Conservation (phyloP, 1,140 invertebrate species). For the Nylanderia fulva region DNA sequence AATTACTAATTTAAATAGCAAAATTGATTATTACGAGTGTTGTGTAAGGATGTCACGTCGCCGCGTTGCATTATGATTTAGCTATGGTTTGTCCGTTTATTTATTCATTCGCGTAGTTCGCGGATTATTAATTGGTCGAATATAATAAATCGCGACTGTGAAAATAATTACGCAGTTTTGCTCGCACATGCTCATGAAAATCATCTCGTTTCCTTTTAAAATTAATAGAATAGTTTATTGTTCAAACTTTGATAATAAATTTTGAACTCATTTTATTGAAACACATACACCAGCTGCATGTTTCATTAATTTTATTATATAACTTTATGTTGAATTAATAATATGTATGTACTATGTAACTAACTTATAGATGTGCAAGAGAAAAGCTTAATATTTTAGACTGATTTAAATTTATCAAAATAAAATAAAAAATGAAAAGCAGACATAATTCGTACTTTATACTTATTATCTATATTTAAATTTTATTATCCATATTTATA, state of each 20-base stretch:
- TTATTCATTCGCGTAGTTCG: slow-evolving; percentile 25
- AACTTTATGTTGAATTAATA: neutral
- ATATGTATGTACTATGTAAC: neutral
- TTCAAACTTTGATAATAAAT: neutral
- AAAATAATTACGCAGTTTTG: neutral
- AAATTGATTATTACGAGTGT: slow-evolving; percentile 11
- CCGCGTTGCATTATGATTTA: neutral
- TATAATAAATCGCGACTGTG: slow-evolving; percentile 6
- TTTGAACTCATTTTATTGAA: neutral
- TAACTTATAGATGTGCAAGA: no score
- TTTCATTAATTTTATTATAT: neutral
- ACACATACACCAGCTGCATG: neutral
- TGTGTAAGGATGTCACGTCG: neutral
- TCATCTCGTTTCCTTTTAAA: neutral
- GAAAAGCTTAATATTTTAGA: neutral
- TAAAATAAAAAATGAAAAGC: neutral
- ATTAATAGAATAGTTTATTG: slow-evolving; percentile 12
- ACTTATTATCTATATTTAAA: no score
- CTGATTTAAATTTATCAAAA: neutral
- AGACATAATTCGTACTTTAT: neutral
- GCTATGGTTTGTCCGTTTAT: neutral
- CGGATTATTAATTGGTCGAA: neutral
- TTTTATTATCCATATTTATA: no score
- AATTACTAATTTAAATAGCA: slow-evolving; percentile 19
- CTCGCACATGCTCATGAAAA: neutral